A percentile compares a stretch with the other conserved stretches of the same genome.
phyloP scores from a whole-genome alignment of 2,113 vertebrate species.

The Dasyornis broadbenti region DNA sequence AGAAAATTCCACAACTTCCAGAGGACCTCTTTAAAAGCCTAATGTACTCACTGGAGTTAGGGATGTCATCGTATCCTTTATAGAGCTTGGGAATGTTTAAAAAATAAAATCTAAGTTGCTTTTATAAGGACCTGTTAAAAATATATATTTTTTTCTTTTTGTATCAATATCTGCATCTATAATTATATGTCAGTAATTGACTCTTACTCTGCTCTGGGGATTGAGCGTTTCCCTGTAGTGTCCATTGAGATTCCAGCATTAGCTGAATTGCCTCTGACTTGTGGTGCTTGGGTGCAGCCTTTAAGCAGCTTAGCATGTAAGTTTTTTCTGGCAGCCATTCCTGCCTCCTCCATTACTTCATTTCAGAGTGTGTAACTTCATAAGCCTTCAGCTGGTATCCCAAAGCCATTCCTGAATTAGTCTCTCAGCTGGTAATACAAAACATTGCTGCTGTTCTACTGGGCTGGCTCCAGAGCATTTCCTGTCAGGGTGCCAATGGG shows the following conservation, averaged over 20 bases:
- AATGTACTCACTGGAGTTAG: constrained; percentile 97
- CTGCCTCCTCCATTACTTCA: constrained; percentile 26
- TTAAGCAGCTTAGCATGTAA: constrained; percentile 17
- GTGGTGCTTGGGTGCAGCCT: not conserved
- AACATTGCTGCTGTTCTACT: constrained; percentile 5
- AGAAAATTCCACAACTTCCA: constrained; percentile 98
- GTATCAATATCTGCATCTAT: not conserved
- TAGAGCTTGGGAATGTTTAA: not conserved
- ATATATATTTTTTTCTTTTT: not conserved
- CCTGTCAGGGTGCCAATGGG: constrained; percentile 56
- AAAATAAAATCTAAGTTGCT: not conserved
- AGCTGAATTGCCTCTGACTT: not conserved
- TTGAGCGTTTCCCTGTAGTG: not conserved
- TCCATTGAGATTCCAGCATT: not conserved
- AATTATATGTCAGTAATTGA: not conserved
- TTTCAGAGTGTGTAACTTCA: constrained; percentile 34
- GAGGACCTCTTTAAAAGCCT: constrained; percentile 98
- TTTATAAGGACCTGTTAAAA: not conserved
- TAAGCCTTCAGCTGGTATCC: constrained; percentile 22
- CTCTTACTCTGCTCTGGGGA: not conserved
- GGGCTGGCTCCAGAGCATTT: constrained; percentile 58
- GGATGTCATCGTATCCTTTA: constrained; percentile 98
- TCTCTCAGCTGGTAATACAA: constrained; percentile 20
- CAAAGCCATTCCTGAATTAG: constrained; percentile 27
- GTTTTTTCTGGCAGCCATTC: constrained; percentile 49